phyloP scores from a whole-genome alignment of 2,888 invertebrate genomes.

The Artemia sinica region DNA sequence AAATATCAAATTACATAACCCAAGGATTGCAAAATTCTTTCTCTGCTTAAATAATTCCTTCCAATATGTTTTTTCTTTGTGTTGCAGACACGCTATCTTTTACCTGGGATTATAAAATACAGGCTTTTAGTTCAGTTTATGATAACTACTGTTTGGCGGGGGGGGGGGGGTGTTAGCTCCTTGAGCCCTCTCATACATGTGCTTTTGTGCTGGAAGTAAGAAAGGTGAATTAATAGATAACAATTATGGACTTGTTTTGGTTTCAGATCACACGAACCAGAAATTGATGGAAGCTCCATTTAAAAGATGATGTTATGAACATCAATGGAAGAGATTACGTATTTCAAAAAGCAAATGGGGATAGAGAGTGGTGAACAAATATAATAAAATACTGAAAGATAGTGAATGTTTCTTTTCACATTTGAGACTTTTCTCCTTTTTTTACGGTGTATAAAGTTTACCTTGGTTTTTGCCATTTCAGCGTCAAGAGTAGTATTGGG shows the following conservation, averaged over 20 bases:
- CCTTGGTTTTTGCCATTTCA: too few species aligned
- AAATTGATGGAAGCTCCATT: slow-evolving; percentile 97
- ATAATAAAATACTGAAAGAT: neutral
- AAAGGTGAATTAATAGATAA: slow-evolving; percentile 19
- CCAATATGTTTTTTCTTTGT: too few species aligned
- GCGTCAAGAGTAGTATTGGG: too few species aligned
- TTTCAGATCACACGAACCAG: slow-evolving; percentile 81
- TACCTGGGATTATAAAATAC: neutral
- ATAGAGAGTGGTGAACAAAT: slow-evolving; percentile 77
- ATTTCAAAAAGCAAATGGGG: slow-evolving; percentile 95
- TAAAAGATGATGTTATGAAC: slow-evolving; percentile 99
- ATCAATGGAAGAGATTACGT: slow-evolving; percentile 93
- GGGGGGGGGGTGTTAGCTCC: neutral
- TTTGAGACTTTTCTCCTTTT: too few species aligned
- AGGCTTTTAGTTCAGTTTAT: neutral
- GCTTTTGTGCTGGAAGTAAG: too few species aligned
- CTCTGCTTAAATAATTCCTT: too few species aligned
- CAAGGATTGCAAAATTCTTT: too few species aligned
- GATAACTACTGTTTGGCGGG: neutral
- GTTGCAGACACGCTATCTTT: neutral
- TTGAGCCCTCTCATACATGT: neutral
- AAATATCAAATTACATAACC: too few species aligned
- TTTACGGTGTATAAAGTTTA: too few species aligned
- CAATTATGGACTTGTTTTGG: slow-evolving; percentile 24
- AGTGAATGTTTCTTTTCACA: too few species aligned